These are phyloP conservation scores for Anas platyrhynchos DNA, from an alignment of 2,113 vertebrate species.

Conservation along the genomic window DNA sequence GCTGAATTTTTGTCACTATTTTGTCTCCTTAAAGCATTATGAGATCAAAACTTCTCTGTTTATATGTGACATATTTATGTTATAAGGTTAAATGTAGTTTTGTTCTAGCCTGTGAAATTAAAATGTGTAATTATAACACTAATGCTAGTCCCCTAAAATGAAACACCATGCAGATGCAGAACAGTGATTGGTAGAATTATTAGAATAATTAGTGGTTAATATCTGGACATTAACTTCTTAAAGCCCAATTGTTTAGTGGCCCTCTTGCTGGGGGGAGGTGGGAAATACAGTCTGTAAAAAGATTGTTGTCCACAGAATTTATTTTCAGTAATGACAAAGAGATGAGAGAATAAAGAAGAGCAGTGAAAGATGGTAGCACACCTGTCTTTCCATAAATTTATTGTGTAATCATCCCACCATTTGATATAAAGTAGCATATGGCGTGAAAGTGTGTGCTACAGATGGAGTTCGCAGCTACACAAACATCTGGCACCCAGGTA, in stretches of 20 bases:
- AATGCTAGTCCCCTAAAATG: not conserved
- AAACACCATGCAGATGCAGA: not conserved
- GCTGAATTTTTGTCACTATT: not conserved
- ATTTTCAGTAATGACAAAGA: not conserved
- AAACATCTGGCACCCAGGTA: conserved; percentile 69
- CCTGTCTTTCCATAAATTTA: not conserved
- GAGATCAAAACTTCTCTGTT: not conserved
- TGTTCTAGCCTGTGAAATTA: not conserved
- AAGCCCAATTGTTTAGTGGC: not conserved
- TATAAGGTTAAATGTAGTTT: not conserved
- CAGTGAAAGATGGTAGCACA: not conserved
- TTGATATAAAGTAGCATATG: conserved; percentile 66
- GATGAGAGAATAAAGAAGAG: not conserved
- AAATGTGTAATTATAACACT: not conserved
- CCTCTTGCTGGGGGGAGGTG: not conserved
- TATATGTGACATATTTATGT: not conserved
- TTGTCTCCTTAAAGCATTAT: not conserved
- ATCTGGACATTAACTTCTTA: not conserved
- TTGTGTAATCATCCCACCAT: conserved; percentile 21
- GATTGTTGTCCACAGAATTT: not conserved
- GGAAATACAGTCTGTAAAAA: not conserved
- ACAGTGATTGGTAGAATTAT: not conserved
- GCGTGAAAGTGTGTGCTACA: conserved; percentile 46
- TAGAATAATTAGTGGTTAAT: not conserved
- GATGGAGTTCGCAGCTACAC: conserved; percentile 64